Evolutionary conservation across 2,888 invertebrate species (phyloP), one percentile per base, ranked within the genome.

Genomic region (Lysandra coridon): DNA sequence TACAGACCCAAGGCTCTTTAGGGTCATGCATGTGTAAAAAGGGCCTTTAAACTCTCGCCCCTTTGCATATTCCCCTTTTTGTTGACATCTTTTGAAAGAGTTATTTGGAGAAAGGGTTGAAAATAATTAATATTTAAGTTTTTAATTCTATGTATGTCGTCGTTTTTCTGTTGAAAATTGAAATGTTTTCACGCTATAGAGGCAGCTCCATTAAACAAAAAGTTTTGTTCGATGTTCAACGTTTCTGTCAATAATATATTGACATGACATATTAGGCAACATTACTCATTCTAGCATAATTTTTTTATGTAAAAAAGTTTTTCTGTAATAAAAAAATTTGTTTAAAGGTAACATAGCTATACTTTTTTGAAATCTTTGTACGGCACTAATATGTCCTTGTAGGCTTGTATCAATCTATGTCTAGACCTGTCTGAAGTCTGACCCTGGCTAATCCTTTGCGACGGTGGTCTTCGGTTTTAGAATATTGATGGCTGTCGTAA

Each of bases 401-500:
- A n/a, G n/a, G n/a, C n/a, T n/a, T n/a, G 64, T 12, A 57, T 30
- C 12, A 53, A 53, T 53, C 30, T 5, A 4, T 80, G 57, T 60
- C 53, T 75, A 78, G 78, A 40, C 23, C 53, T 74, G 57, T 60
- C 37, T 62, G 30, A 30, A 33, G 33, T 69, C 69, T 69, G 30
- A 33, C 33, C 69, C 64, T 64, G 64, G 30, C 30, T 64, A 30
- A 30, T 64, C 62, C 64, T 30, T 30, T 69, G 69, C 69, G 69
- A 69, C 5, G 69, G 69, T 69, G 80, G 79, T 80, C 80, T 78
- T 81, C 75, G 80, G 80, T 81, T 80, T 83, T 83, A 75, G 80
- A 81, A 82, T 83, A 82, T 81, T 82, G 82, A 82, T 79, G 62
- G 64, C 64, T 17, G 49, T 73, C 57, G 37, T 74, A 79, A 79